A percentile compares a stretch with the other conserved stretches of the same genome.
phyloP scores from a whole-genome alignment of 1,140 invertebrate species.

The Zaprionus tsacasi region DNA sequence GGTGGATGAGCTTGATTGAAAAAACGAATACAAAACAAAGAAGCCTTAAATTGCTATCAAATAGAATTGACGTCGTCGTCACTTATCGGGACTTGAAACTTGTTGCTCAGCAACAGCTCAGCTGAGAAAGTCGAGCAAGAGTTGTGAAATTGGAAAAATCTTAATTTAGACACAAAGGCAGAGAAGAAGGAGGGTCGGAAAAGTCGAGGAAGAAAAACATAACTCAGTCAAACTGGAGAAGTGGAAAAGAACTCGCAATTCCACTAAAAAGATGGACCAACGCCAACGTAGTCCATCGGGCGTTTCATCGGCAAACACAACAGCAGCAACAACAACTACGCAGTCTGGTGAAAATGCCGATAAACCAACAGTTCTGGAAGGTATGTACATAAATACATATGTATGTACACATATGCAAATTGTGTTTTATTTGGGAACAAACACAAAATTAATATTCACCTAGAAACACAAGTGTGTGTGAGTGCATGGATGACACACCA shows the following conservation, averaged over 20 bases:
- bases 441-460: not conserved
- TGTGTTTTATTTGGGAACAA: too few species aligned
- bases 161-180: not conserved
- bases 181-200: conserved; percentile 24
- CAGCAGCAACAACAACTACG: conserved; percentile 23
- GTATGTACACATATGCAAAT: not conserved
- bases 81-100: conserved; percentile 28
- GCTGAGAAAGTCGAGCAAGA: conserved; percentile 1
- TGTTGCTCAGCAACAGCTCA: conserved; percentile 34
- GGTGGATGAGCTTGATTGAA: conserved; percentile 18
- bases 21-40: conserved; percentile 20
- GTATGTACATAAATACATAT: conserved; percentile 54
- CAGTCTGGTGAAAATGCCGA: conserved; percentile 52
- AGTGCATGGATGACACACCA: conserved; percentile 8
- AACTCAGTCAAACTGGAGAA: conserved; percentile 77
- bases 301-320: conserved; percentile 8
- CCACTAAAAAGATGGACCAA: conserved; percentile 79
- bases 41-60: conserved; percentile 43
- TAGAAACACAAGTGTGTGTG: not conserved
- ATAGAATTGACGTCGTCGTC: conserved; percentile 2
- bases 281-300: conserved; percentile 60
- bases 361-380: conserved; percentile 77
- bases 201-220: conserved; percentile 1
- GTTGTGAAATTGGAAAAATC: conserved; percentile 1
- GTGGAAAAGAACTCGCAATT: conserved; percentile 83